A percentile compares a stretch with the other conserved stretches of the same genome.
Evolutionary conservation across 1,140 invertebrate genomes (phyloP).

Genomic region (Tribolium castaneum): DNA sequence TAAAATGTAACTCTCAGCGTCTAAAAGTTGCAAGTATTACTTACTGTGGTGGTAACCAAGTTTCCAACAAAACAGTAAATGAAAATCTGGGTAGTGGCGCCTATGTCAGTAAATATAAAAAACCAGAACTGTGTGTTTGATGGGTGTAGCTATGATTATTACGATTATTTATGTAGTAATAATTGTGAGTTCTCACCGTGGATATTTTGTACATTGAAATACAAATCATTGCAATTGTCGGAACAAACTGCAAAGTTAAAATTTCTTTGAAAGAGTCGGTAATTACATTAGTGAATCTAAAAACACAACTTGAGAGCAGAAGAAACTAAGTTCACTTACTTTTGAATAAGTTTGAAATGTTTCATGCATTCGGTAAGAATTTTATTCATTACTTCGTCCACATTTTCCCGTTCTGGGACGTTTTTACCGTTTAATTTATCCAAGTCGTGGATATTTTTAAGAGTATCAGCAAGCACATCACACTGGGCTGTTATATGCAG

Average conservation of each 20-base stretch:
- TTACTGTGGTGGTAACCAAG: neutral
- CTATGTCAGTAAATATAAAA: neutral
- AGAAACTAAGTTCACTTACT: neutral
- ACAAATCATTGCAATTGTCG: neutral
- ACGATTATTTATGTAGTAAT: too few relatives aligned
- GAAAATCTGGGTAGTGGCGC: neutral
- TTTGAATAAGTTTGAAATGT: neutral
- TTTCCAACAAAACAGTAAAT: neutral
- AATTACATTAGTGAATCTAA: neutral
- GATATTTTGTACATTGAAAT: neutral
- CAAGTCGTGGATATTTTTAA: neutral
- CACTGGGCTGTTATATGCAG: neutral
- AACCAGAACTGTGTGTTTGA: neutral
- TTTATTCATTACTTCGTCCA: neutral
- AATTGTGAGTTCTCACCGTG: neutral
- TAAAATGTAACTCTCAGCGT: neutral
- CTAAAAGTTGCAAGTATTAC: neutral
- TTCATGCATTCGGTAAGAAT: neutral
- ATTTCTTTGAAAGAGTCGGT: neutral
- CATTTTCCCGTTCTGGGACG: neutral
- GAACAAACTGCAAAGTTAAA: neutral
- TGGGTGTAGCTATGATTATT: neutral
- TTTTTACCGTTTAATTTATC: neutral
- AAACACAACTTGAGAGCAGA: neutral
- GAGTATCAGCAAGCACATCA: neutral